Evolutionary conservation across 2,888 invertebrate genomes (phyloP).

Genomic region (Eupithecia inturbata): DNA sequence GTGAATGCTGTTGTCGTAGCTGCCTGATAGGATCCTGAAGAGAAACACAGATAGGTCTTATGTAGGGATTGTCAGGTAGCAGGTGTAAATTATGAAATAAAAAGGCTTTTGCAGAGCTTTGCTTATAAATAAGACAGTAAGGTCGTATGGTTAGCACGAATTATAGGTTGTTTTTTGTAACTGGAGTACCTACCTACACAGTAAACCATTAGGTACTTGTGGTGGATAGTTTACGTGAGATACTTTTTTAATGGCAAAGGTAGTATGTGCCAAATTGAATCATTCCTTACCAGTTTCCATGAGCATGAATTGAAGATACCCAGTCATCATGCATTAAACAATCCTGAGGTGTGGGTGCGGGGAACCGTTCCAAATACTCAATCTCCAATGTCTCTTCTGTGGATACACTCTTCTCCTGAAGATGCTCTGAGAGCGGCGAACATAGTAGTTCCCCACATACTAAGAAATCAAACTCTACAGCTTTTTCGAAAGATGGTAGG

Average conservation of each 20-base stretch:
- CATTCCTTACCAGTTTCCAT: slow-evolving; percentile 85
- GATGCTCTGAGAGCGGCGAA: slow-evolving; percentile 88
- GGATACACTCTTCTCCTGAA: slow-evolving; percentile 89
- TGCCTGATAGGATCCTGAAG: slow-evolving; percentile 93
- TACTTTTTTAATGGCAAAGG: not conserved
- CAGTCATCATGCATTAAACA: slow-evolving; percentile 98
- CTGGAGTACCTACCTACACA: not conserved
- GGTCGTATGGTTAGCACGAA: not conserved
- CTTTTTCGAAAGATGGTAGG: slow-evolving; percentile 60
- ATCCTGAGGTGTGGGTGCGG: slow-evolving; percentile 96
- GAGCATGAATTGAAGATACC: slow-evolving; percentile 94
- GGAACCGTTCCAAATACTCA: slow-evolving; percentile 95
- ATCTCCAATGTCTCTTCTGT: slow-evolving; percentile 94
- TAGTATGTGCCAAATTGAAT: not conserved
- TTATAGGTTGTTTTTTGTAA: not conserved
- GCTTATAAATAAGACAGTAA: not conserved
- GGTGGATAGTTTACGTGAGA: not conserved
- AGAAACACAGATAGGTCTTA: not conserved
- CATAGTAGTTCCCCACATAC: slow-evolving; percentile 93
- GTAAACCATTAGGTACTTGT: not conserved
- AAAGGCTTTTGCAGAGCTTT: not conserved
- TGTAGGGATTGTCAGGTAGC: not conserved
- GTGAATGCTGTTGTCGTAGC: slow-evolving; percentile 96
- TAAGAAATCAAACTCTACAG: slow-evolving; percentile 93
- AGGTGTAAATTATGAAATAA: not conserved